phyloP scores from a whole-genome alignment of 2,113 vertebrate species.

The Larimichthys polyactis region DNA sequence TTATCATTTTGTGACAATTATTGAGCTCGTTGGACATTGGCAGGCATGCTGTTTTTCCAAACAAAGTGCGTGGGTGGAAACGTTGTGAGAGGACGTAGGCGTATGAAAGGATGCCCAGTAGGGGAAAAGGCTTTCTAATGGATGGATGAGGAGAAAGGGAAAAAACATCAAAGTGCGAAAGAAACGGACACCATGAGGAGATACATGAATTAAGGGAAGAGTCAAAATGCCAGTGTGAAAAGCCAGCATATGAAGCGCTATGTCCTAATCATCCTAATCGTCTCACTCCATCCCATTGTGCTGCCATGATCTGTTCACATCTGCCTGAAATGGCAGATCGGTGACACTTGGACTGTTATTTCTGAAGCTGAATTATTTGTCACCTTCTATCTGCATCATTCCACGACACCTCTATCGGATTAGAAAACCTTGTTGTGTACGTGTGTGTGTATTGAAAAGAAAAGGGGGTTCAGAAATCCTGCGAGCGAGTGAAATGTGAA shows the following conservation, averaged over 20 bases:
- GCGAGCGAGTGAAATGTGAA: slow-evolving; percentile 42
- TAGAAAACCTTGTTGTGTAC: slow-evolving; percentile 50
- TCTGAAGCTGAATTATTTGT: slow-evolving; percentile 61
- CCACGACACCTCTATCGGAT: slow-evolving; percentile 51
- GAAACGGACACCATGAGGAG: slow-evolving; percentile 16
- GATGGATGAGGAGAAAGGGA: slow-evolving; percentile 19
- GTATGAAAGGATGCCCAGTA: slow-evolving; percentile 47
- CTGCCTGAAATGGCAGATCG: slow-evolving; percentile 39
- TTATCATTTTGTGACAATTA: slow-evolving; percentile 37
- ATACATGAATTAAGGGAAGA: neutral
- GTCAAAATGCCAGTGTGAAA: neutral
- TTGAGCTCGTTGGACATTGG: slow-evolving; percentile 42
- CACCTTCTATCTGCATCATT: slow-evolving; percentile 57
- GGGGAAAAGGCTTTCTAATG: slow-evolving; percentile 35
- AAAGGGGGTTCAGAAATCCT: slow-evolving; percentile 11
- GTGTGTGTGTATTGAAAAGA: neutral
- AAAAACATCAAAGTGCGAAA: slow-evolving; percentile 9
- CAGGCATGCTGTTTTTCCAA: slow-evolving; percentile 48
- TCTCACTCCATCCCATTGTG: neutral
- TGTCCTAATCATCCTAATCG: slow-evolving; percentile 7
- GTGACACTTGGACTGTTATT: slow-evolving; percentile 52
- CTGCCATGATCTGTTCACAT: slow-evolving; percentile 48
- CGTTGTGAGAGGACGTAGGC: slow-evolving; percentile 50
- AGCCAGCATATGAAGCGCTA: neutral
- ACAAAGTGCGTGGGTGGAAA: slow-evolving; percentile 52